These are phyloP conservation scores for Huso huso DNA, from an alignment of 2,797 vertebrate species.

Conservation along the genomic window DNA sequence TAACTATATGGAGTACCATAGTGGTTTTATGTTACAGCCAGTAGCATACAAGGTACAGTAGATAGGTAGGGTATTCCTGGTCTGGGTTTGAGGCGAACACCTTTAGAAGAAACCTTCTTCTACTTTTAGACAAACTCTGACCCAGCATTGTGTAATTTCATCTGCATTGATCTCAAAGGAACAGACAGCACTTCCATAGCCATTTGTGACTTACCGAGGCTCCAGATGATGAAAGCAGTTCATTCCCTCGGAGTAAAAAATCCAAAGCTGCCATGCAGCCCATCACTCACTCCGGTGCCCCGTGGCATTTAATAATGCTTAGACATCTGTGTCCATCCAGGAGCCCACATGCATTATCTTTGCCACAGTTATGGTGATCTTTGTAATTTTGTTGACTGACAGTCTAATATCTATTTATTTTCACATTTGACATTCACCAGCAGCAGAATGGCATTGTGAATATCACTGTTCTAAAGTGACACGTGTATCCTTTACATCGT, in stretches of 20 bases:
- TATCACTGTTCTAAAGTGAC: conserved; percentile 65
- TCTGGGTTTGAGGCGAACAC: conserved; percentile 20
- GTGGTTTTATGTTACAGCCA: too few relatives aligned
- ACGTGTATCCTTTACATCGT: conserved; percentile 36
- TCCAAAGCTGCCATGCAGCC: conserved; percentile 44
- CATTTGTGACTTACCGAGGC: conserved; percentile 23
- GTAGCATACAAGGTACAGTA: too few relatives aligned
- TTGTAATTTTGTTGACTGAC: conserved; percentile 75
- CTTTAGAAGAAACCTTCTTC: conserved; percentile 22
- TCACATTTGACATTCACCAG: conserved; percentile 65
- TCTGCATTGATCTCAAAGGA: conserved; percentile 13
- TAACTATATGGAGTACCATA: too few relatives aligned
- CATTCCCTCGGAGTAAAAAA: conserved; percentile 41
- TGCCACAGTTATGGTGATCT: conserved; percentile 63
- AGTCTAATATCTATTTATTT: conserved; percentile 81
- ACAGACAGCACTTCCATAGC: conserved; percentile 19
- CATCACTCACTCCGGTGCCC: conserved; percentile 46
- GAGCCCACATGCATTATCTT: conserved; percentile 48
- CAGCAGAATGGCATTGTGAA: conserved; percentile 63
- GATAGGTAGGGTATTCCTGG: too few relatives aligned
- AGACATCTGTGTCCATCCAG: conserved; percentile 68
- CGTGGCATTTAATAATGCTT: conserved; percentile 59
- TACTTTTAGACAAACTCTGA: conserved; percentile 23
- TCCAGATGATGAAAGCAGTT: conserved; percentile 37
- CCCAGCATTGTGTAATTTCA: conserved; percentile 28